Conservation (phyloP, 2,113 vertebrate genomes). For the Ceyx margarethae region DNA sequence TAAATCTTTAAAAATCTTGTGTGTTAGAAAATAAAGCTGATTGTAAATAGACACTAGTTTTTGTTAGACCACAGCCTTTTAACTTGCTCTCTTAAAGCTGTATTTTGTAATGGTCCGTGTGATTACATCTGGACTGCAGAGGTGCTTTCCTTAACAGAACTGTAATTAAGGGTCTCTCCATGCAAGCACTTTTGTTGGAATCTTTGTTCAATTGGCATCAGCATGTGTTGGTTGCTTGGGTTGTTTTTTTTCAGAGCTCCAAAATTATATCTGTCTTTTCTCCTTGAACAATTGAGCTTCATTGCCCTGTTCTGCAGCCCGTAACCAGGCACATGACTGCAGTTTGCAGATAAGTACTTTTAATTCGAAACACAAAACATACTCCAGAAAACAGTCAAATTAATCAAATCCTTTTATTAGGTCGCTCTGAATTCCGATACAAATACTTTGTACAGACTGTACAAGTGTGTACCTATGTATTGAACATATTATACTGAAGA, state of each 20-base stretch:
- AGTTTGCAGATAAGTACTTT: background rate
- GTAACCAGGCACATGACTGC: fast-evolving
- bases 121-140: background rate
- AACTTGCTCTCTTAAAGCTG: background rate
- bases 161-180: background rate
- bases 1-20: too few relatives aligned
- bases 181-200: background rate
- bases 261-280: background rate
- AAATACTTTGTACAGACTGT: background rate
- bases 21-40: background rate
- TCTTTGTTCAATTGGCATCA: background rate
- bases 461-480: background rate
- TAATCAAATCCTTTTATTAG: background rate
- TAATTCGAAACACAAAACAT: background rate
- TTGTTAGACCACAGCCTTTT: background rate
- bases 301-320: background rate
- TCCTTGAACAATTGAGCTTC: background rate
- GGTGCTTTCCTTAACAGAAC: background rate
- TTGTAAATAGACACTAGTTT: background rate
- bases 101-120: background rate
- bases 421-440: background rate
- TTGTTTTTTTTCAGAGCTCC: background rate
- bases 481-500: background rate
- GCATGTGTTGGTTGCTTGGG: too few relatives aligned
- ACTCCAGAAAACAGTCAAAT: background rate